Evolutionary conservation across 2,888 invertebrate species (phyloP), one percentile per base, ranked within the genome.

Genomic region (Callinectes sapidus): DNA sequence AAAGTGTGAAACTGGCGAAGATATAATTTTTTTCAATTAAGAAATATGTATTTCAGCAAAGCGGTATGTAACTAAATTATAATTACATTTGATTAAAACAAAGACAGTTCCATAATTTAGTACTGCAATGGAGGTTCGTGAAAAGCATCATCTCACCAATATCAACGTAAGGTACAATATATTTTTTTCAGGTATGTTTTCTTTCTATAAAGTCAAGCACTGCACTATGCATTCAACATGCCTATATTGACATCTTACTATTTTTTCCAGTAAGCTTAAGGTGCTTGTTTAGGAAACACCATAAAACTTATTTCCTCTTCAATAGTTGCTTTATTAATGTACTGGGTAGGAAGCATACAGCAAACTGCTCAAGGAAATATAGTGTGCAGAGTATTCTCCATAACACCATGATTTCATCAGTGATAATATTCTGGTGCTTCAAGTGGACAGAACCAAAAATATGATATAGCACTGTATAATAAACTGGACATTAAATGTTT

Each of bases 241-340:
- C 71, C 28, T n/a, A 28, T 81, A 18, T 35, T 81, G 14, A 35
- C 16, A 35, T 81, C 14, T 16, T 81, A 2, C 32, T 35, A 14
- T 81, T 77, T 35, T 8, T 35, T 35, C 35, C 16, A 81, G 18
- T 81, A 81, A 81, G 81, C 81, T 35, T 81, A 35, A 14, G 81
- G 81, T 81, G 81, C 81, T 81, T 81, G 81, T 81, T 35, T 35
- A 35, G 35, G 81, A 81, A 35, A 81, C 81, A 81, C 81, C 35
- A 81, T 81, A 81, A 81, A 35, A 81, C 35, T 32, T 81, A 81
- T 81, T 81, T 81, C 81, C 81, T 81, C 35, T 81, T 81, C 16
- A 81, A 32, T 81, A 14, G 6, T 35, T 81, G 81, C 81, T 81
- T 81, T 81, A 81, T 81, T 81, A 81, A 32, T 35, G 81, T 81